phyloP scores from a whole-genome alignment of 2,888 invertebrate species.

The Neelides folsomi region DNA sequence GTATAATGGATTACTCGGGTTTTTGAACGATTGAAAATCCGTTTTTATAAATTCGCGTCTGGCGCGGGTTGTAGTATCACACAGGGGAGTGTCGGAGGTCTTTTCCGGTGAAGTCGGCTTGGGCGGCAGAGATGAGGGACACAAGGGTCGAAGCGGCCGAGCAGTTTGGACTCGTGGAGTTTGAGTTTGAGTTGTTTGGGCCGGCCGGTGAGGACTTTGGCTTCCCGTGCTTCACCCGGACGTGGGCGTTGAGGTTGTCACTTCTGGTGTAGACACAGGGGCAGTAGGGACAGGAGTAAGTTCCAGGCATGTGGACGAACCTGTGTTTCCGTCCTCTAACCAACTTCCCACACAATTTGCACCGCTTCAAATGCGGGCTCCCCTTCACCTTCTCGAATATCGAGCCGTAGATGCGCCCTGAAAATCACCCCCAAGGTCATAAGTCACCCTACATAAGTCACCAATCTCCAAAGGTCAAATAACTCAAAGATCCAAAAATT shows the following conservation, averaged over 20 bases:
- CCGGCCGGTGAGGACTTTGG: conserved; percentile 19
- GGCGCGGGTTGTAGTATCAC: background rate
- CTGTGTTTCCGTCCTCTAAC: conserved; percentile 31
- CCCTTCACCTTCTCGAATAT: conserved; percentile 34
- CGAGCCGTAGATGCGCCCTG: conserved; percentile 33
- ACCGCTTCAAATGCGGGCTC: conserved; percentile 32
- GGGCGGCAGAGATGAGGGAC: conserved; percentile 29
- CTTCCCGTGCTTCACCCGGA: conserved; percentile 31
- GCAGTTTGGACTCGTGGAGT: conserved; percentile 31
- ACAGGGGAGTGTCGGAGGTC: background rate
- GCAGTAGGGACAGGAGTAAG: conserved; percentile 29
- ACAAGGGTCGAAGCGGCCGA: conserved; percentile 29
- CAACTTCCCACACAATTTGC: conserved; percentile 33
- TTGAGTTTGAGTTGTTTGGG: conserved; percentile 21
- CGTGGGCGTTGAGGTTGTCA: conserved; percentile 33
- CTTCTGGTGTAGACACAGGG: conserved; percentile 31
- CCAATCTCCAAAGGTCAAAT: background rate
- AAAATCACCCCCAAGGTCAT: conserved; percentile 16
- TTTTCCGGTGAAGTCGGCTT: conserved; percentile 11
- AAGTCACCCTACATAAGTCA: no score
- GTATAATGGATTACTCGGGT: no score
- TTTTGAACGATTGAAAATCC: no score
- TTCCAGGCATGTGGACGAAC: conserved; percentile 33
- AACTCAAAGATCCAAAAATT: background rate
- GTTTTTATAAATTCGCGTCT: no score